Percentiles rank a stretch among this genome's conserved stretches.
These are phyloP conservation scores for Andrena fulva DNA, from an alignment of 2,888 invertebrate species.

Conservation along the genomic window DNA sequence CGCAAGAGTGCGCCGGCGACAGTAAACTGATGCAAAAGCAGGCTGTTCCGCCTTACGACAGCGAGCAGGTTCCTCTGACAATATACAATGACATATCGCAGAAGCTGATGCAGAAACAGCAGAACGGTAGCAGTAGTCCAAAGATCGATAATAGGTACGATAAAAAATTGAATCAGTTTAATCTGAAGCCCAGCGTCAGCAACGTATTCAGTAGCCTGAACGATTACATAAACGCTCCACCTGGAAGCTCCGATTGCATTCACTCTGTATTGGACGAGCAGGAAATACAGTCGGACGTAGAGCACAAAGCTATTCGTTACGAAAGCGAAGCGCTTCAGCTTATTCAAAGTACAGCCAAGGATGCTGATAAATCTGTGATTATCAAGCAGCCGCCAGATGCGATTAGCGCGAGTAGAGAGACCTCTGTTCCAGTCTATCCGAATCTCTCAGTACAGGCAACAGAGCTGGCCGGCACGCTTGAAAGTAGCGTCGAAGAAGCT, in stretches of 20 bases:
- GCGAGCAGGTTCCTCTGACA: conserved; percentile 69
- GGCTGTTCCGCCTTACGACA: conserved; percentile 68
- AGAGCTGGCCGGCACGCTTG: conserved; percentile 9
- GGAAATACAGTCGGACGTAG: conserved; percentile 35
- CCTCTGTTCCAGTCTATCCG: conserved; percentile 4
- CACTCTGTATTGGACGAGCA: conserved; percentile 44
- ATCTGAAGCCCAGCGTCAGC: conserved; percentile 86
- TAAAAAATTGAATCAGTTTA: conserved; percentile 80
- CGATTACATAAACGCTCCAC: conserved; percentile 86
- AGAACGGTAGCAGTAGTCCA: conserved; percentile 73
- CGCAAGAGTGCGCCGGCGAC: conserved; percentile 67
- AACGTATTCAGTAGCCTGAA: conserved; percentile 89
- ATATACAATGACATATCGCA: conserved; percentile 79
- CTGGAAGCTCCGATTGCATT: conserved; percentile 74
- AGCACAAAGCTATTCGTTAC: conserved; percentile 25
- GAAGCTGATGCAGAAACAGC: conserved; percentile 77
- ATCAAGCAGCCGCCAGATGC: conserved; percentile 9
- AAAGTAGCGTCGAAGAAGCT: conserved; percentile 27
- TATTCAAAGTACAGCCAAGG: conserved; percentile 30
- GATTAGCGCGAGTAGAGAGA: conserved; percentile 23
- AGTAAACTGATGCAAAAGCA: conserved; percentile 75
- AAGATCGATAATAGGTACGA: conserved; percentile 80
- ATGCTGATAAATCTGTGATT: conserved; percentile 12
- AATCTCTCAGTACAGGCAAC: conserved; percentile 6
- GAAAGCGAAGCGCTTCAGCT: conserved; percentile 23